A percentile compares a stretch with the other conserved stretches of the same genome.
phyloP scores from a whole-genome alignment of 2,113 vertebrate species.

The Pantherophis guttatus region DNA sequence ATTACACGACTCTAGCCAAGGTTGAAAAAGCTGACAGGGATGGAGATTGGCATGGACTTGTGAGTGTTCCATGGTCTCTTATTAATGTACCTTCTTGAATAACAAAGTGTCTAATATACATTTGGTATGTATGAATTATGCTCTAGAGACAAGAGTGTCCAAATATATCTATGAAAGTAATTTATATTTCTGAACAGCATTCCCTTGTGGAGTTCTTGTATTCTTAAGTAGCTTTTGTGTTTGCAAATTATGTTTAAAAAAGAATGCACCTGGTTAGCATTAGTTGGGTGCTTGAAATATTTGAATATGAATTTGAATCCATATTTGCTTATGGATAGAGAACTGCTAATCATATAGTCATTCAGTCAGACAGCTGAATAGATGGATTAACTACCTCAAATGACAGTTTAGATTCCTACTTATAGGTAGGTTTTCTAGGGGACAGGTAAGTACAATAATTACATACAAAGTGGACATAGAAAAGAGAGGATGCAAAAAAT shows the following conservation, averaged over 20 bases:
- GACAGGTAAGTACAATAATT: not conserved
- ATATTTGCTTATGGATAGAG: not conserved
- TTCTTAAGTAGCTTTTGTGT: not conserved
- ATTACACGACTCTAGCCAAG: slow-evolving; percentile 38
- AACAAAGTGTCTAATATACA: slow-evolving; percentile 34
- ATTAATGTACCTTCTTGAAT: slow-evolving; percentile 3
- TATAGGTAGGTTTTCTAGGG: not conserved
- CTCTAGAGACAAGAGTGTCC: not conserved
- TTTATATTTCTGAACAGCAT: slow-evolving; percentile 1
- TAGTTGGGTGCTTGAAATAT: not conserved
- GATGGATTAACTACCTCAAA: not conserved
- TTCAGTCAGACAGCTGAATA: not conserved
- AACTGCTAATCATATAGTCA: not conserved
- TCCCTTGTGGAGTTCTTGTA: not conserved
- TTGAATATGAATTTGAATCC: not conserved
- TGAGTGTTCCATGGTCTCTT: slow-evolving; percentile 34
- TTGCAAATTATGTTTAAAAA: not conserved
- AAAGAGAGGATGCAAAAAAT: slow-evolving; percentile 6
- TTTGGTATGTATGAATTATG: slow-evolving; percentile 4
- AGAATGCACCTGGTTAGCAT: not conserved
- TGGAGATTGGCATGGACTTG: slow-evolving; percentile 16
- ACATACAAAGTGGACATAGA: not conserved
- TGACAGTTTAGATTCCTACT: not conserved
- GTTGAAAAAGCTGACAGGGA: slow-evolving; percentile 8
- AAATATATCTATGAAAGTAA: not conserved